Evolutionary conservation across 1,140 invertebrate genomes (phyloP).

Genomic region (Littorina saxatilis): DNA sequence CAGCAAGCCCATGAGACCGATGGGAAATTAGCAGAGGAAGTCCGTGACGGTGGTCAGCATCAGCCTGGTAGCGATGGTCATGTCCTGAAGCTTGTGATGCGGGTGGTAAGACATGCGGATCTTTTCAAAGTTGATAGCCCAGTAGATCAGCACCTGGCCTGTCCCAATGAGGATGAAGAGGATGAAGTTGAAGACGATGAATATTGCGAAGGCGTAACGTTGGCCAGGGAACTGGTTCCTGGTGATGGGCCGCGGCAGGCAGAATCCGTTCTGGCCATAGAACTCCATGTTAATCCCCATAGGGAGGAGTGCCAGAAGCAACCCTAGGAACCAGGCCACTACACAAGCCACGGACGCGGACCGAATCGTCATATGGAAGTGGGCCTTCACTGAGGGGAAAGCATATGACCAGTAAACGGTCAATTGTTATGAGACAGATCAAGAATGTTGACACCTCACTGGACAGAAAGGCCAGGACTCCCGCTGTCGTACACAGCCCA

Average conservation of each 20-base stretch:
- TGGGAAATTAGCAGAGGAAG: too few relatives aligned
- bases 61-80: conserved; percentile 42
- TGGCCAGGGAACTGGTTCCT: conserved; percentile 37
- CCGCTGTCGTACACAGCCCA: conserved; percentile 53
- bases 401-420: conserved; percentile 57
- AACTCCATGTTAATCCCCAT: conserved; percentile 33
- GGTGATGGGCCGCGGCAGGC: conserved; percentile 51
- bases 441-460: conserved; percentile 60
- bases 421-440: conserved; percentile 63
- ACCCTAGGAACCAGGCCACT: conserved; percentile 34
- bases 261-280: too few relatives aligned
- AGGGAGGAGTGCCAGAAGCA: conserved; percentile 38
- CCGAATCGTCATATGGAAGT: conserved; percentile 34
- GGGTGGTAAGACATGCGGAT: background rate
- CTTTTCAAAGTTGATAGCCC: conserved; percentile 27
- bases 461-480: conserved; percentile 60
- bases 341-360: conserved; percentile 20
- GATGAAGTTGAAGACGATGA: too few relatives aligned
- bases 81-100: conserved; percentile 34
- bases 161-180: conserved; percentile 47
- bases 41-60: conserved; percentile 45
- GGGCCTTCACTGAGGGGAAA: conserved; percentile 59
- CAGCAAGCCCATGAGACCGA: too few relatives aligned
- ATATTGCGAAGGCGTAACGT: conserved; percentile 50
- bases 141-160: conserved; percentile 51